Conservation (phyloP, 2,797 vertebrate species). For the Phrynocephalus guinanensis region DNA sequence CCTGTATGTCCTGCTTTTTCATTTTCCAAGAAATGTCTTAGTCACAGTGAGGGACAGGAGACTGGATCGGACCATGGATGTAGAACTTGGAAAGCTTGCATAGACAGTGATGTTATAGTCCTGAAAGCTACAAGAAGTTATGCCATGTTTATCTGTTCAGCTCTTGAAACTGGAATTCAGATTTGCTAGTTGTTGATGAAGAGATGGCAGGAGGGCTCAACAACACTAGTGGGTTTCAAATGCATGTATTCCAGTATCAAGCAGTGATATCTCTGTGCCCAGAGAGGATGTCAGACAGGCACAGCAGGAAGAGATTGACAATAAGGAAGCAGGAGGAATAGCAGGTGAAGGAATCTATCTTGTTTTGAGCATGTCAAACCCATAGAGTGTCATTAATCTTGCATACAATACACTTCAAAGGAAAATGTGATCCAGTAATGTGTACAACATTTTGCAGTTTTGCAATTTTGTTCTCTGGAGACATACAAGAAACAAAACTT, state of each 20-base stretch:
- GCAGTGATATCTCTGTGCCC: conserved; percentile 4
- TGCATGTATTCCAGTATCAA: conserved; percentile 1
- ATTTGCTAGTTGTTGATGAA: neutral
- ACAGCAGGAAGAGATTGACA: neutral
- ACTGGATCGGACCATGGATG: too few species aligned
- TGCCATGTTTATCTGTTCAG: neutral
- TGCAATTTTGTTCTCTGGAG: neutral
- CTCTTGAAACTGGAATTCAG: conserved; percentile 8
- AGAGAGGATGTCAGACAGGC: conserved; percentile 4
- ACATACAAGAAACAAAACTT: neutral
- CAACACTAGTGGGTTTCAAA: neutral
- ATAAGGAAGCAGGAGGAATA: neutral
- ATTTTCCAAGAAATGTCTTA: too few species aligned
- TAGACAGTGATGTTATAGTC: neutral
- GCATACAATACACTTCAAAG: neutral
- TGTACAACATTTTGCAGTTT: neutral
- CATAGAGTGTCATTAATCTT: neutral
- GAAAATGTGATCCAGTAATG: conserved; percentile 2
- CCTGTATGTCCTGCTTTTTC: too few species aligned
- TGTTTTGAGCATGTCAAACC: neutral
- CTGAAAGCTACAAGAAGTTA: neutral
- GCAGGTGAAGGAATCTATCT: neutral
- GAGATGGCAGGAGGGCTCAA: conserved; percentile 7
- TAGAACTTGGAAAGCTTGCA: neutral
- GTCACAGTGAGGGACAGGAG: too few species aligned